phyloP scores from a whole-genome alignment of 2,113 vertebrate species.

The Nyctereutes procyonoides region DNA sequence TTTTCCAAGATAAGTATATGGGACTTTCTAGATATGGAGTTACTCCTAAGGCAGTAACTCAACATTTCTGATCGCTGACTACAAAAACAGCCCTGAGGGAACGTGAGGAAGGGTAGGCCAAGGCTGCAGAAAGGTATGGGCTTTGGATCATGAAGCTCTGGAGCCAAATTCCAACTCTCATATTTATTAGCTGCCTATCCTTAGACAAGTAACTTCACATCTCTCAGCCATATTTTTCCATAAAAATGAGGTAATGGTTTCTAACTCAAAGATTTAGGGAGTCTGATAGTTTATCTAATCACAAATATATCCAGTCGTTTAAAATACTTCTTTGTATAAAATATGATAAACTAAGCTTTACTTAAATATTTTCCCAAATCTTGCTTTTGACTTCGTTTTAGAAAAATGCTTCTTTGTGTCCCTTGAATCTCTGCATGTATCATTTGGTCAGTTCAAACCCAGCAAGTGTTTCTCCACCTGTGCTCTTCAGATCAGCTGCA shows the following conservation, averaged over 20 bases:
- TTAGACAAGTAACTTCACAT: not conserved
- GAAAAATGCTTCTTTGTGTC: not conserved
- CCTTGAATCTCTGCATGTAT: not conserved
- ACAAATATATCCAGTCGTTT: not conserved
- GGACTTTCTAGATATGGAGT: not conserved
- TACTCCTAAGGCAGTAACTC: not conserved
- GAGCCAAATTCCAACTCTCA: not conserved
- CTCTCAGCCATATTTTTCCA: not conserved
- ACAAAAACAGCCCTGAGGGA: not conserved
- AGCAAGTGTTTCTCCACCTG: not conserved
- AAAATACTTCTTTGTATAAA: not conserved
- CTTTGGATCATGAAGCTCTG: not conserved
- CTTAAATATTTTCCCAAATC: not conserved
- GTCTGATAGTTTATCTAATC: not conserved
- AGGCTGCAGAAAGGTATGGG: not conserved
- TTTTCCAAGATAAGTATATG: constrained; percentile 16
- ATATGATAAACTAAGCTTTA: not conserved
- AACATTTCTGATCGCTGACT: not conserved
- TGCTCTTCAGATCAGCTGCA: not conserved
- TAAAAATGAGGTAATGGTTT: constrained; percentile 21
- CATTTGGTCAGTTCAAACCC: not conserved
- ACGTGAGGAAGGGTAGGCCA: not conserved
- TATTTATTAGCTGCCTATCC: not conserved
- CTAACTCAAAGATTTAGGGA: not conserved
- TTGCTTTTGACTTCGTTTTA: not conserved